These are phyloP conservation scores for Tetheella fluctuosa DNA, from an alignment of 2,888 invertebrate species.

Conservation along the genomic window DNA sequence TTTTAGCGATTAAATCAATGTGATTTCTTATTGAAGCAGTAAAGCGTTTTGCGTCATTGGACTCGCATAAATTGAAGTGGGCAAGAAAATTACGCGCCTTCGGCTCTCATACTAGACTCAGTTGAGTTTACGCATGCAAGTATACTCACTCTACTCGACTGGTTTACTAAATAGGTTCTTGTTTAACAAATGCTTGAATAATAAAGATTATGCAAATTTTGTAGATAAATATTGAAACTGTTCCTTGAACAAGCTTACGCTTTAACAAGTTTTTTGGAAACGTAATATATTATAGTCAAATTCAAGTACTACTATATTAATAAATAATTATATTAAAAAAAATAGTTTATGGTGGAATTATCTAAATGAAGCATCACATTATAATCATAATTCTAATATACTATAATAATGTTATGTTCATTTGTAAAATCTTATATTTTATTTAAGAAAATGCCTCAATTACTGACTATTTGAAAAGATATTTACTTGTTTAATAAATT, in stretches of 20 bases:
- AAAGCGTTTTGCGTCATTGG: slow-evolving; percentile 54
- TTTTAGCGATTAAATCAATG: slow-evolving; percentile 51
- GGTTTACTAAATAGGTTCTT: slow-evolving; percentile 1
- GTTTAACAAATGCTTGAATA: background rate
- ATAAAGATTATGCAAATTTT: background rate
- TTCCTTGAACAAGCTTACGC: background rate
- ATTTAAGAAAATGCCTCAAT: slow-evolving; percentile 14
- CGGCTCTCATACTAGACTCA: background rate
- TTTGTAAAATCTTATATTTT: no score
- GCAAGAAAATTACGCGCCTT: slow-evolving; percentile 55
- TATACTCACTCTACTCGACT: background rate
- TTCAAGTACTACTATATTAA: no score
- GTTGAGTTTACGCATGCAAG: background rate
- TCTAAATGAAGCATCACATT: background rate
- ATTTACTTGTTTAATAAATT: slow-evolving; percentile 24
- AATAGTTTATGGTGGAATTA: no score
- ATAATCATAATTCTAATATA: background rate
- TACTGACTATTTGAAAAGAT: slow-evolving; percentile 19
- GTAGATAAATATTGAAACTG: background rate
- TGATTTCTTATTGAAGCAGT: slow-evolving; percentile 60
- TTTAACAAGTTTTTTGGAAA: no score
- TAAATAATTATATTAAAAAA: no score
- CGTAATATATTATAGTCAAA: no score
- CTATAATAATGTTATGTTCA: no score
- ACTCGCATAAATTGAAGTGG: slow-evolving; percentile 60